Evolutionary conservation across 1,140 invertebrate genomes (phyloP).

Genomic region (Euwallacea fornicatus): DNA sequence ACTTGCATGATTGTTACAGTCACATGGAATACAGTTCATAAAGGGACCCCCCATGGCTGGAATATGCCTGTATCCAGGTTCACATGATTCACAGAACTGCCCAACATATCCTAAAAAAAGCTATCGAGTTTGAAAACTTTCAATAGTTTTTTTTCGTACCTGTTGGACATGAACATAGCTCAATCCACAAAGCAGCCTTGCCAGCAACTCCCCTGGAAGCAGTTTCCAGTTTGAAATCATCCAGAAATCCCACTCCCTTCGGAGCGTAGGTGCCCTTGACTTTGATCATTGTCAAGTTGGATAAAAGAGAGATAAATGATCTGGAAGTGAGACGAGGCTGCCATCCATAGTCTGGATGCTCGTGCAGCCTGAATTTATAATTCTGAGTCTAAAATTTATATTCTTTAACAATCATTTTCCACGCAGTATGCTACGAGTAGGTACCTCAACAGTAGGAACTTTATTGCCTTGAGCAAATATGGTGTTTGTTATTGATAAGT

Average conservation of each 20-base stretch:
- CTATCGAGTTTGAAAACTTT: neutral
- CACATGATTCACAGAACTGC: constrained; percentile 97
- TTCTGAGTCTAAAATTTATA: constrained; percentile 56
- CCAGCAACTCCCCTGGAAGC: constrained; percentile 82
- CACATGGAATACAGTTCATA: constrained; percentile 90
- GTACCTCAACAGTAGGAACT: constrained; percentile 70
- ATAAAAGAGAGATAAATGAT: constrained; percentile 88
- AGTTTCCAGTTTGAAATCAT: constrained; percentile 85
- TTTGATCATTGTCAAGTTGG: constrained; percentile 92
- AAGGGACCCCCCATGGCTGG: constrained; percentile 89
- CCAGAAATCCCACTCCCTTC: constrained; percentile 84
- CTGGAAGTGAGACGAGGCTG: constrained; percentile 80
- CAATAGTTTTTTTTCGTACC: constrained; percentile 50
- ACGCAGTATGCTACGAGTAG: neutral
- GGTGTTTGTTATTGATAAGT: constrained; percentile 73
- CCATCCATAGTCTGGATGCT: constrained; percentile 90
- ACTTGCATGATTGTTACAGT: constrained; percentile 94
- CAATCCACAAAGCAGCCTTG: constrained; percentile 85
- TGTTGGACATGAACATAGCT: constrained; percentile 89
- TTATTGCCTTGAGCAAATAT: constrained; percentile 92
- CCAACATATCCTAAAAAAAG: constrained; percentile 73
- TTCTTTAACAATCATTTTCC: neutral
- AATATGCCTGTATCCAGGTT: constrained; percentile 88
- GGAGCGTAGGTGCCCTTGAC: constrained; percentile 89
- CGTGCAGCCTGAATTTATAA: constrained; percentile 85